phyloP scores from a whole-genome alignment of 2,113 vertebrate genomes.

The Perccottus glenii region DNA sequence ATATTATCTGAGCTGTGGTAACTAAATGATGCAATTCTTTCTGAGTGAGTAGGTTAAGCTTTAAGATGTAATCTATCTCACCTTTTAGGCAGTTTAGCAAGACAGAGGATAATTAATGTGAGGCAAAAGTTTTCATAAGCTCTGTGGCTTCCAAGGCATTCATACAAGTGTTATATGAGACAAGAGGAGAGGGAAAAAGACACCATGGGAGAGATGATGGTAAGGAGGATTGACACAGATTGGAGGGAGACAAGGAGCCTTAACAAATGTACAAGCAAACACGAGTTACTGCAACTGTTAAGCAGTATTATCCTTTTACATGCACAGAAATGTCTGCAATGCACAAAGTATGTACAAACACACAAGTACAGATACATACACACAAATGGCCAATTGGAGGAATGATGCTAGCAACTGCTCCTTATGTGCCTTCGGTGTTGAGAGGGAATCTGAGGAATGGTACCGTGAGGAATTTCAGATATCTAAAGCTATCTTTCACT shows the following conservation, averaged over 20 bases:
- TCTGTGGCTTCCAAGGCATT: slow-evolving; percentile 62
- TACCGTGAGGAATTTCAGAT: slow-evolving; percentile 60
- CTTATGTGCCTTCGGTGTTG: slow-evolving; percentile 35
- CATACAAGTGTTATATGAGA: slow-evolving; percentile 60
- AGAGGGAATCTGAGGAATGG: slow-evolving; percentile 65
- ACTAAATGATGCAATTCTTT: slow-evolving; percentile 49
- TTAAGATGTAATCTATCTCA: slow-evolving; percentile 57
- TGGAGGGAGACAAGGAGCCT: slow-evolving; percentile 39
- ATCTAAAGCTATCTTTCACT: slow-evolving; percentile 69
- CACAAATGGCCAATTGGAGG: slow-evolving; percentile 27
- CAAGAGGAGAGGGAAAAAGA: slow-evolving; percentile 47
- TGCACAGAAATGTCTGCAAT: slow-evolving; percentile 38
- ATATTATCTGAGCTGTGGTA: slow-evolving; percentile 39
- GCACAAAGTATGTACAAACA: slow-evolving; percentile 31
- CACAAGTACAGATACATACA: slow-evolving; percentile 26
- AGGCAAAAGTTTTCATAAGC: slow-evolving; percentile 65
- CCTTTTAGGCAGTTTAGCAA: slow-evolving; percentile 45
- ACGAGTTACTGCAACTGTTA: slow-evolving; percentile 62
- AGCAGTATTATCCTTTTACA: slow-evolving; percentile 59
- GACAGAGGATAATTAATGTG: slow-evolving; percentile 61
- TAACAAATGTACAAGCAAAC: slow-evolving; percentile 50
- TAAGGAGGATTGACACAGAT: slow-evolving; percentile 45
- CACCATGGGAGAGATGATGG: slow-evolving; percentile 65
- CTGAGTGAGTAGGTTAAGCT: slow-evolving; percentile 52
- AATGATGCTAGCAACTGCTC: slow-evolving; percentile 68